Base-by-base conservation (phyloP, 2,797 vertebrate genomes). In the Lycodopsis pacificus region DNA sequence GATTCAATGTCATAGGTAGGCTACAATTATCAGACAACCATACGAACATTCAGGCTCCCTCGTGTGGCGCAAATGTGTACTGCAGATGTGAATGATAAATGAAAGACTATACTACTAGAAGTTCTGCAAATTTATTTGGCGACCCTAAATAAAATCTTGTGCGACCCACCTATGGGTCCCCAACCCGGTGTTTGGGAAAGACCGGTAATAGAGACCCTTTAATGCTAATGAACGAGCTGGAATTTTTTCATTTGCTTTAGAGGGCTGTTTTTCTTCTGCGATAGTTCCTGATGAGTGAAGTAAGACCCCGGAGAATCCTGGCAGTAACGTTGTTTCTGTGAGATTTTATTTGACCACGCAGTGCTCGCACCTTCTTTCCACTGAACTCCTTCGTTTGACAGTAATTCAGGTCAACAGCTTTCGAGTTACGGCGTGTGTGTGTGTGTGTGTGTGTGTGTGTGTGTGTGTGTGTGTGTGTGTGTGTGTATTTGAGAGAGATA, bases 241-340 rank as follows among this genome's bases (percentile, higher is more conserved):
- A 61, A 11, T 80, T 17, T 25, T 78, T 46, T 66, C 62, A 25
- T 59, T 71, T 7, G 32, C 59, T 53, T 73, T 53, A 30, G 71
- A 71, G 53, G 76, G 66, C 63, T 62, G 62, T 76, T 80, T 62
- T 57, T 40, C 42, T 59, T 71, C 48, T 34, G 13, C 14, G 8
- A 4, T 66, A 61, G 79, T 83, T 84, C 65, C 75, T 66, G 67
- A 85, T 76, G 73, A 77, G 76, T 81, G 78, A 84, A 71, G 71
- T 87, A 76, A 76, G 62, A 78, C 79, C 36, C 32, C 0, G 17
- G 67, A 82, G 79, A 79, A 51, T 76, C 32, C 59, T 78, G 68
- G 78, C 81, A 80, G 65, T 0, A n/a, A 19, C 15, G 27, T 17
- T 5, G 40, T 81, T 85, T 85, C 79, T 71, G 76, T 83, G 71